phyloP scores from a whole-genome alignment of 2,797 vertebrate genomes.

The Potorous gilbertii region DNA sequence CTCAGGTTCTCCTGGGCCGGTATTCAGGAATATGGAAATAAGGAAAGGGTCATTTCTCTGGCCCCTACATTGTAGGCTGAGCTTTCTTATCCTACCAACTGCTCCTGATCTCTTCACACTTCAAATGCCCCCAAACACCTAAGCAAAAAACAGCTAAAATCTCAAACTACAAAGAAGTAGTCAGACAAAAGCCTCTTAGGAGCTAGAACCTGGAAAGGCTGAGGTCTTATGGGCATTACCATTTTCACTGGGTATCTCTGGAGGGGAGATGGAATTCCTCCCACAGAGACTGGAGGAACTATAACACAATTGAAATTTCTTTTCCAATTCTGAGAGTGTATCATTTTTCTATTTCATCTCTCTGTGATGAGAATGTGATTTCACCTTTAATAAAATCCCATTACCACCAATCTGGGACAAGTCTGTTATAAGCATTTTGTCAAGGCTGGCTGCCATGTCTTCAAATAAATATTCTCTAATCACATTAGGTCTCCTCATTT shows the following conservation, averaged over 20 bases:
- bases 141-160: neutral
- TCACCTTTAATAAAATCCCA: neutral
- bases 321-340: neutral
- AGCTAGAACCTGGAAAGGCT: neutral
- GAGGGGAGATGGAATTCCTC: neutral
- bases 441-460: neutral
- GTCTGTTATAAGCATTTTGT: neutral
- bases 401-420: neutral
- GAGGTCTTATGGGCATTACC: neutral
- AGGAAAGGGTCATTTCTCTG: neutral
- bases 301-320: neutral
- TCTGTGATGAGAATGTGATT: too few relatives aligned
- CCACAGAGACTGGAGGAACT: neutral
- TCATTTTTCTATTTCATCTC: neutral
- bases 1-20: neutral
- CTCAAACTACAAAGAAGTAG: neutral
- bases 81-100: neutral
- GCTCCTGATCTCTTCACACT: neutral
- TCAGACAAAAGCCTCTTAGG: neutral
- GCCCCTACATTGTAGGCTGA: neutral
- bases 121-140: neutral
- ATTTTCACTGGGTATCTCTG: neutral
- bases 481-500: neutral
- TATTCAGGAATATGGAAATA: neutral
- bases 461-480: neutral